A percentile compares a stretch with the other conserved stretches of the same genome.
Evolutionary conservation across 2,113 vertebrate species (phyloP).

Genomic region (Gorsachius goisagi): DNA sequence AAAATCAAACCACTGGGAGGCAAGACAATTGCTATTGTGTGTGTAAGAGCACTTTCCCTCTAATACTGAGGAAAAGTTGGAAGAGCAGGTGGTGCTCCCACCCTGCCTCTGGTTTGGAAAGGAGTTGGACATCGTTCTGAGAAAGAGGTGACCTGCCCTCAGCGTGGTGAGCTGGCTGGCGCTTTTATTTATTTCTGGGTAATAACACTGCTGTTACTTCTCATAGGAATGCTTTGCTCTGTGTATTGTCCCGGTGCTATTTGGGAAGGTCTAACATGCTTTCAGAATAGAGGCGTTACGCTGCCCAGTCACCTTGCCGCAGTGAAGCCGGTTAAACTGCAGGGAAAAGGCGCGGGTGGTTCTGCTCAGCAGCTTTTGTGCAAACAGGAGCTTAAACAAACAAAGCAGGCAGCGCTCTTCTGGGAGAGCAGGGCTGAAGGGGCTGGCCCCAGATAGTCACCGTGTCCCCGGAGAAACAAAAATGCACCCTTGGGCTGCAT

Average conservation of each 20-base stretch:
- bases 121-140: not conserved
- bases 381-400: too few relatives aligned
- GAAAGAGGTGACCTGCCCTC: not conserved
- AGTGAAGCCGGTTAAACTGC: fast-evolving
- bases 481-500: not conserved
- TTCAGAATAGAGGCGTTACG: fast-evolving
- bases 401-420: fast-evolving
- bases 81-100: not conserved
- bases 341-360: fast-evolving
- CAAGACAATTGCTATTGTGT: not conserved
- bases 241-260: not conserved
- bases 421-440: not conserved
- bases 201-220: not conserved
- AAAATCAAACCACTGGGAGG: not conserved
- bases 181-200: not conserved
- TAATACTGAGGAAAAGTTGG: fast-evolving
- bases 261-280: not conserved
- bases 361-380: not conserved
- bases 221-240: fast-evolving
- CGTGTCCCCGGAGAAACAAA: not conserved
- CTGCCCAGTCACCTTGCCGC: not conserved
- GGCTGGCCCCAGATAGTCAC: not conserved
- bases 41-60: not conserved
- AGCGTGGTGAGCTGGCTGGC: not conserved
- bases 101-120: not conserved